Base-by-base conservation (phyloP, 2,797 vertebrate species). In the Momotus momota region DNA sequence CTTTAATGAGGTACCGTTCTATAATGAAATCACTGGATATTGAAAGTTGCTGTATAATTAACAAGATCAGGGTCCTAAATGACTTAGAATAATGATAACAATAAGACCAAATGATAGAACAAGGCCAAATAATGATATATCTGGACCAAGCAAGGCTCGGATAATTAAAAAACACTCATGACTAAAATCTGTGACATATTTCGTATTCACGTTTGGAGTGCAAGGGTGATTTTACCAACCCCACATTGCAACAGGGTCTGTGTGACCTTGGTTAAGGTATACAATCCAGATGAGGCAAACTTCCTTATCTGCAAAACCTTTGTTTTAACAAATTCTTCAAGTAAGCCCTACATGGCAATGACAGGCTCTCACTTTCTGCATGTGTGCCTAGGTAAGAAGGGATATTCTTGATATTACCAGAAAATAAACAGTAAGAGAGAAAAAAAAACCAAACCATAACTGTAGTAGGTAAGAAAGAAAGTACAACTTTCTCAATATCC, bases 21-120 rank as follows among this genome's bases (percentile, higher is more conserved):
- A 52, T 92, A 93, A 96, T 92, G 87, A 74, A 78, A 95, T 94
- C 61, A 51, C 12, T 65, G 51, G 74, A 60, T 83, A 81, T 29
- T 65, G 29, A 87, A 92, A 71, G 31, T 71, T 85, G 29, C 14
- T 40, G 1, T 85, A 64, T 58, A 87, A 95, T 91, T 92, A 87
- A 82, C 48, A 85, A 82, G 60, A 82, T 12, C 19, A 17, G 0
- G 1, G 10, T 80, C 60, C 45, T 87, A 82, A 94, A 94, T 25
- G 10, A 89, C 69, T 94, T 31, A 65, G 38, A 93, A 83, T 89
- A 89, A 93, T 82, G 84, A 49, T 35, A 35, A 35, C 8, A 35
- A 35, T 35, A 35, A 35, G 35, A 35, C 35, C 35, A 35, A 35
- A 35, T 35, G 35, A 35, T 35, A 35, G 35, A 35, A 35, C 8